A percentile compares a stretch with the other conserved stretches of the same genome.
These are phyloP conservation scores for Trichacis sp. DNA, from an alignment of 2,888 invertebrate species.

Conservation along the genomic window DNA sequence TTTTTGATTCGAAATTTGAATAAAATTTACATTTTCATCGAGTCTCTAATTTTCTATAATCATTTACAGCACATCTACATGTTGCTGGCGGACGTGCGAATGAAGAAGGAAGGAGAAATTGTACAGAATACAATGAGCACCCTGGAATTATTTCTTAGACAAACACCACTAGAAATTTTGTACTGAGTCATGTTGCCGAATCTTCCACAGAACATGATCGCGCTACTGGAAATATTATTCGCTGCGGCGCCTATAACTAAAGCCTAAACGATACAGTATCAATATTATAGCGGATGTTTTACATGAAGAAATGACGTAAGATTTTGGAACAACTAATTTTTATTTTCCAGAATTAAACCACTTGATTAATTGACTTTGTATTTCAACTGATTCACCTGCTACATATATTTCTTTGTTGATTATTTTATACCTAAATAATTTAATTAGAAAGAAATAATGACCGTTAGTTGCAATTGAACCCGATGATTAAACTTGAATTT, in stretches of 20 bases:
- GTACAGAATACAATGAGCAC: constrained; percentile 91
- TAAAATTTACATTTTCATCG: no score
- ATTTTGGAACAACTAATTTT: not conserved
- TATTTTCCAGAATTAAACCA: no score
- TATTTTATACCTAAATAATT: no score
- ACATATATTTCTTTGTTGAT: no score
- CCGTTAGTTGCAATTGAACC: no score
- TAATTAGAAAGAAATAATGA: no score
- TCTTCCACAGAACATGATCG: constrained; percentile 97
- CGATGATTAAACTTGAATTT: no score
- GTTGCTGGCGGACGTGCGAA: constrained; percentile 92
- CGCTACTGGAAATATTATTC: constrained; percentile 93
- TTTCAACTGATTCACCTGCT: no score
- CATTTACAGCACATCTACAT: constrained; percentile 95
- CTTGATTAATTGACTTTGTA: no score
- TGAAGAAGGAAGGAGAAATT: constrained; percentile 91
- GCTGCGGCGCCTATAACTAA: constrained; percentile 99
- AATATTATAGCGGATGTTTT: constrained; percentile 98
- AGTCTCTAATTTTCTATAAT: no score
- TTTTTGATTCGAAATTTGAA: no score
- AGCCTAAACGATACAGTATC: constrained; percentile 95
- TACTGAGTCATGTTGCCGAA: constrained; percentile 96
- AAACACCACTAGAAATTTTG: constrained; percentile 88
- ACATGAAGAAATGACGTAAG: constrained; percentile 96
- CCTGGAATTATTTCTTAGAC: constrained; percentile 81